Evolutionary conservation across 35 echinoderm and acorn worm genomes (phyloP).

Genomic region (Heliocidaris erythrogramma): DNA sequence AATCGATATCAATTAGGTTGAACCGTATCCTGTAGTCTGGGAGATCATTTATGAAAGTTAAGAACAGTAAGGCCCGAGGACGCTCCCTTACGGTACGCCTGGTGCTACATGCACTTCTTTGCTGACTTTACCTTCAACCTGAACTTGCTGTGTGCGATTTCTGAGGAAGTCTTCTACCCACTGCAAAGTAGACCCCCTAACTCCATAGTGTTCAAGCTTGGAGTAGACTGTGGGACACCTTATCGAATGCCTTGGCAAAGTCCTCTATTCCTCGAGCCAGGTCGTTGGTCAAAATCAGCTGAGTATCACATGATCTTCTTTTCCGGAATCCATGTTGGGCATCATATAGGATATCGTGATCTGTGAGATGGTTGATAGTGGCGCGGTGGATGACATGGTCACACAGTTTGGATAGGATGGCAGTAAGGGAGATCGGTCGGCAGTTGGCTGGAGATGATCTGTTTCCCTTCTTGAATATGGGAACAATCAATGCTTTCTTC

Average conservation of each 20-base stretch:
- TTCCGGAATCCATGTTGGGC: too few relatives aligned
- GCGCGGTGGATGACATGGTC: neutral
- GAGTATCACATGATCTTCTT: too few relatives aligned
- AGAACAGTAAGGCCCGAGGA: constrained; percentile 31
- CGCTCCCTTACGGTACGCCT: neutral
- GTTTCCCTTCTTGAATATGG: neutral
- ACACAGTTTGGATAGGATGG: neutral
- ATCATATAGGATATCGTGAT: too few relatives aligned
- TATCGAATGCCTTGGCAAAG: too few relatives aligned
- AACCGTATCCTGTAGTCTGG: neutral
- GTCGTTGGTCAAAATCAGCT: too few relatives aligned
- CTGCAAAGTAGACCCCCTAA: neutral
- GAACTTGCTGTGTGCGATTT: constrained; percentile 21
- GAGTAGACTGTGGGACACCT: too few relatives aligned
- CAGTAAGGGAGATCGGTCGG: neutral
- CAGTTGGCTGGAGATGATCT: neutral
- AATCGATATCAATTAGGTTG: neutral
- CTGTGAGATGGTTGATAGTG: neutral
- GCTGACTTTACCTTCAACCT: constrained; percentile 14
- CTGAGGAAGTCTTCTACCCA: constrained; percentile 6
- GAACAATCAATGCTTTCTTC: too few relatives aligned
- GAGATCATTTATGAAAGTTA: neutral
- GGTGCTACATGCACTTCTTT: neutral
- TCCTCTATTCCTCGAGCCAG: too few relatives aligned
- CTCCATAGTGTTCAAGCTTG: too few relatives aligned